Evolutionary conservation across 92 coral and sea anemone species (phyloP), one percentile per base, ranked within the genome.

Genomic region (Zoanthus sociatus): DNA sequence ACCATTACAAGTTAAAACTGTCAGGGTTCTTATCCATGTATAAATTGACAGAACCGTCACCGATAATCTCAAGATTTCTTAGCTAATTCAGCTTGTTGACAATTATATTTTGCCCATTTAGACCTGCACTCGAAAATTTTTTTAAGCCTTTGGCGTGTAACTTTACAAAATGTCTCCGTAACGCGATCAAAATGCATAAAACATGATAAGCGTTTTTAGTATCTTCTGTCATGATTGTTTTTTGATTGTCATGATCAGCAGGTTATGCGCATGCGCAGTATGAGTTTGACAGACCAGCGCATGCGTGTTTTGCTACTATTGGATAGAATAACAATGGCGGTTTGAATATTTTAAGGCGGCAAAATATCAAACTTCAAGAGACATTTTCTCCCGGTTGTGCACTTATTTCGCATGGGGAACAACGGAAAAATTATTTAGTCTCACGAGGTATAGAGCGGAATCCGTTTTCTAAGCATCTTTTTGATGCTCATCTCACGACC

Each of bases 151-250:
- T 73, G 79, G 33, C 83, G 83, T 44, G 83, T 53, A 74, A 73
- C 77, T 75, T 55, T 73, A 37, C 55, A 74, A 74, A 53, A 45
- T 75, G 3, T 53, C 89, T 86, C 83, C 83, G 89, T 74, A 86
- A 86, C 89, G 82, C 83, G 83, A 86, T 86, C 83, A 86, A 86
- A 86, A 76, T 86, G 83, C 83, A 86, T 86, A 86, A 86, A 86
- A 86, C 73, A 86, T 86, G 89, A 86, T 77, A 67, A 83, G 78
- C 48, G 16, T 83, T 69, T 7, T 44, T 1, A 83, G 50, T 70
- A 83, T 66, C 85, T 69, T 20, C 73, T 2, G 73, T 0, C 73
- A 69, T 69, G 73, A 50, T 61, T 61, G 16, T 61, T 61, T 15
- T 61, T 1, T 37, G 0, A 1, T 1, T 6, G 18, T 10, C 69